phyloP scores from a whole-genome alignment of 1,140 invertebrate genomes.

The Coenobita brevimanus region DNA sequence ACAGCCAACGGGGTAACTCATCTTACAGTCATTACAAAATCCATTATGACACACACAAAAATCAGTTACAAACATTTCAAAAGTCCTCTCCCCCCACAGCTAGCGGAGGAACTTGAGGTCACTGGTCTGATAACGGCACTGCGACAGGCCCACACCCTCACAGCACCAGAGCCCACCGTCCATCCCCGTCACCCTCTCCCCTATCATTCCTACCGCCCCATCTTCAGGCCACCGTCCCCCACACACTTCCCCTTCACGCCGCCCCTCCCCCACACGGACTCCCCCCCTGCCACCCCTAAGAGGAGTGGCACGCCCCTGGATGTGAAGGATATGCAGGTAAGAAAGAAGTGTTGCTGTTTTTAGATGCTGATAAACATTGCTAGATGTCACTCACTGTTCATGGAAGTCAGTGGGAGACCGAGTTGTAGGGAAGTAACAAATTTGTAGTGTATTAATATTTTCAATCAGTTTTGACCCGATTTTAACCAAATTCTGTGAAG shows the following conservation, averaged over 20 bases:
- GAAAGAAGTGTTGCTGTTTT: too few species aligned
- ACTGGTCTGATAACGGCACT: background rate
- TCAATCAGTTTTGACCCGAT: too few species aligned
- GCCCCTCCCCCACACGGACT: background rate
- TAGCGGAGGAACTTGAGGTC: slow-evolving; percentile 45
- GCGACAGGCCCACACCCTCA: background rate
- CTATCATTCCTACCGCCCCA: background rate
- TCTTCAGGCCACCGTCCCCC: background rate
- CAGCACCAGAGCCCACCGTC: background rate
- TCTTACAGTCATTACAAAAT: too few species aligned
- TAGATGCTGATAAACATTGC: too few species aligned
- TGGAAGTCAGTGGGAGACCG: too few species aligned
- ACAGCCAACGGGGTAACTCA: too few species aligned
- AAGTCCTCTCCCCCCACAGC: background rate
- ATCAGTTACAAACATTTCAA: background rate
- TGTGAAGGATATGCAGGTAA: background rate
- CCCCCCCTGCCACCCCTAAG: background rate
- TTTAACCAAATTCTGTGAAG: too few species aligned
- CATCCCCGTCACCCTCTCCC: background rate
- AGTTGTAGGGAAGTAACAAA: too few species aligned
- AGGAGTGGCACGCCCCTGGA: background rate
- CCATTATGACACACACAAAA: background rate
- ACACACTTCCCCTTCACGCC: slow-evolving; percentile 16
- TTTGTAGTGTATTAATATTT: too few species aligned
- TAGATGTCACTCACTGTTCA: too few species aligned